Evolutionary conservation across 2,888 invertebrate species (phyloP).

Genomic region (Spilosoma lubricipeda): DNA sequence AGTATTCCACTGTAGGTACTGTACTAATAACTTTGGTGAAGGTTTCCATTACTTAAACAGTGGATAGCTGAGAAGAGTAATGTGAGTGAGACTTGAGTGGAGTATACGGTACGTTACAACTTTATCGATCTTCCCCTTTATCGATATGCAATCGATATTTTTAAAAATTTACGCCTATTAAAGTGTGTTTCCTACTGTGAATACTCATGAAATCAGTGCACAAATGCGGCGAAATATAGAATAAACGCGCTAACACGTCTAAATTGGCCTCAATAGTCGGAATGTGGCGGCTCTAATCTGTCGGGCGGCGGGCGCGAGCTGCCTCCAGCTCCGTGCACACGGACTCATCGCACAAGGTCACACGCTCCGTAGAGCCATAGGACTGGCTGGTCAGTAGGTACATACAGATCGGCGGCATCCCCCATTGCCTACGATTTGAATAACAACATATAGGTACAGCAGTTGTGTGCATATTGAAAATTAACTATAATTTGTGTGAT

Average conservation of each 20-base stretch:
- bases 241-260: conserved; percentile 8
- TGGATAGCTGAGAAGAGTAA: not conserved
- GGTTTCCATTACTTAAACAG: not conserved
- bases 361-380: not conserved
- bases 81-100: not conserved
- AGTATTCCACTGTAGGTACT: not conserved
- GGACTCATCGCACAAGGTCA: not conserved
- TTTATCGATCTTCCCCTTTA: not conserved
- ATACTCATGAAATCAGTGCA: not conserved
- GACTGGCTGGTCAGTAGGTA: not conserved
- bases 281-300: not conserved
- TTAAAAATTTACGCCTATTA: not conserved
- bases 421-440: not conserved
- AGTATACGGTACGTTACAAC: not conserved
- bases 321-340: not conserved
- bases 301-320: not conserved
- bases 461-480: not conserved
- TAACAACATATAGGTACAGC: not conserved
- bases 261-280: conserved; percentile 18
- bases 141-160: not conserved
- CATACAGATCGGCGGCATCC: not conserved
- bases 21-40: no score
- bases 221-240: not conserved
- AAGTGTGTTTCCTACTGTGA: not conserved
- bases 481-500: not conserved